Evolutionary conservation across 2,888 invertebrate genomes (phyloP).

Genomic region (Sepioteuthis lessoniana): DNA sequence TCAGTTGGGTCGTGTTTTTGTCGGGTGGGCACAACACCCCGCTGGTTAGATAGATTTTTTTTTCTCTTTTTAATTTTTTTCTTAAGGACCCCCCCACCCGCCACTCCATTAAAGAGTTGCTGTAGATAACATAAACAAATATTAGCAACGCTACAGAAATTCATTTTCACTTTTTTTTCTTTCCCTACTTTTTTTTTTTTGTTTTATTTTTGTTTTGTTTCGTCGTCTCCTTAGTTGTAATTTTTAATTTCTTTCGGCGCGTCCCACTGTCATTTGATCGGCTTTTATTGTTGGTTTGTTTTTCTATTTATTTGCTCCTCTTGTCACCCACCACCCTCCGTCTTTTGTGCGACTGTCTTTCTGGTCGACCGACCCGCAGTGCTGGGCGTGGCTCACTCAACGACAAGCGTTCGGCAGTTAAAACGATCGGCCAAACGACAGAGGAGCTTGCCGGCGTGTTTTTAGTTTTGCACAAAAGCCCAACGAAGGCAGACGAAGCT

Average conservation of each 20-base stretch:
- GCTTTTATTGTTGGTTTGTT: constrained; percentile 16
- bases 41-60: too few relatives aligned
- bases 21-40: too few relatives aligned
- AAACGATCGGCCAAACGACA: neutral
- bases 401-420: neutral
- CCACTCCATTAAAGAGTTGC: too few relatives aligned
- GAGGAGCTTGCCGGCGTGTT: neutral
- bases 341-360: neutral
- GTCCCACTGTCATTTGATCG: constrained; percentile 13
- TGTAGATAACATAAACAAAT: too few relatives aligned
- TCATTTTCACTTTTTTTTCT: neutral
- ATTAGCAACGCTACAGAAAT: neutral
- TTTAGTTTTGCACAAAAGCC: neutral
- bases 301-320: neutral
- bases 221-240: neutral
- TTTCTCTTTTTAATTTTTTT: too few relatives aligned
- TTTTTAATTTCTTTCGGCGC: neutral
- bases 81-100: too few relatives aligned
- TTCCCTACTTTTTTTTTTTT: neutral
- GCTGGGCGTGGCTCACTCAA: neutral
- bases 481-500: neutral
- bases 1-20: too few relatives aligned
- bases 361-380: neutral
- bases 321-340: neutral
- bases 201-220: neutral